Evolutionary conservation across 2,888 invertebrate species (phyloP).

Genomic region (Lycocerus yunnanus): DNA sequence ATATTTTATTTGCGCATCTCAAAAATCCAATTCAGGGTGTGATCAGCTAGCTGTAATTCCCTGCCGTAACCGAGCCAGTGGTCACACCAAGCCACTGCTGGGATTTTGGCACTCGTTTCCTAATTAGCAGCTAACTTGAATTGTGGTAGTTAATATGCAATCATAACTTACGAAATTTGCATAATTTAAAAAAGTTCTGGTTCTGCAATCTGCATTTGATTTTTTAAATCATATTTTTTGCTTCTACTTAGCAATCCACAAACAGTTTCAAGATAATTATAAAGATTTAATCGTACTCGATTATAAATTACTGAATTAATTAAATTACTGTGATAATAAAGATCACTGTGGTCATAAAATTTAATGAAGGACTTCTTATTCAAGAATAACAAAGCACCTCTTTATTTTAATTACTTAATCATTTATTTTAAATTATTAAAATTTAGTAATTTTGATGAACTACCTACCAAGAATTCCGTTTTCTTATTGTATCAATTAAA

Average conservation of each 20-base stretch:
- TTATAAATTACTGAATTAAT: not conserved
- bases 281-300: not conserved
- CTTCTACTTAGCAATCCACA: not conserved
- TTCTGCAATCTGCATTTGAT: not conserved
- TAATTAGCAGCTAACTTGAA: too few relatives aligned
- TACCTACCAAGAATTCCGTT: not conserved
- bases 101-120: too few relatives aligned
- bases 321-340: not conserved
- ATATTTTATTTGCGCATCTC: too few relatives aligned
- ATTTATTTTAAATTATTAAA: not conserved
- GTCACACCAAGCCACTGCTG: not conserved
- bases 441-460: not conserved
- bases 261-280: not conserved
- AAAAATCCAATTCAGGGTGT: too few relatives aligned
- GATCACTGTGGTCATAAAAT: not conserved
- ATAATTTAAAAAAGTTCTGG: not conserved
- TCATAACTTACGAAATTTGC: not conserved
- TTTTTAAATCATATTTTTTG: not conserved
- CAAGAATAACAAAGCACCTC: not conserved
- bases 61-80: not conserved
- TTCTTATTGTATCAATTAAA: not conserved
- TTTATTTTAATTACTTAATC: not conserved
- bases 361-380: not conserved
- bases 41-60: too few relatives aligned
- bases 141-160: too few relatives aligned